Evolutionary conservation across 1,140 invertebrate genomes (phyloP), one percentile per base, ranked within the genome.

Genomic region (Euwallacea similis): DNA sequence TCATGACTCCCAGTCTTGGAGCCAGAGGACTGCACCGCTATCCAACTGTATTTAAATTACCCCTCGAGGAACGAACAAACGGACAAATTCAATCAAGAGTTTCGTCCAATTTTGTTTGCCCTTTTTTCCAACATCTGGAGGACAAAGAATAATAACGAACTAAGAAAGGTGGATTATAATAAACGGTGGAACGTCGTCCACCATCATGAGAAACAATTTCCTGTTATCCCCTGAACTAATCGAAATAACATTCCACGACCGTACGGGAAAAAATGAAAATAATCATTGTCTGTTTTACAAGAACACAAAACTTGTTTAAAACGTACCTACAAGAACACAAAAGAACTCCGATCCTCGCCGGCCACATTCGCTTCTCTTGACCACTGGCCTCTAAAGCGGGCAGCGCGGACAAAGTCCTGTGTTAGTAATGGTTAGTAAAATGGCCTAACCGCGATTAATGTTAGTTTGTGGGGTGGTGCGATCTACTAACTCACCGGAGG

Each of bases 241-340:
- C 55, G 55, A 46, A 63, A 63, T 50, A 50, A 13, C 61, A 63
- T 63, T 47, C 43, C 44, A 16, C 61, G 61, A 33, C 21, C 61
- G 15, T 47, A 15, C 42, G 42, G 47, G 21, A 63, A 63, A 62
- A 63, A 63, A 63, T 63, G 42, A 63, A 63, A 66, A 66, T 66
- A 54, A 55, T 66, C 63, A 54, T 66, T 50, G 46, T 54, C 47
- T 55, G 46, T 46, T 53, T 16, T 55, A 66, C 59, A 63, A 63
- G 67, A 69, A 50, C 21, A 63, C 46, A 62, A 69, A 69, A 69
- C 67, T 69, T 61, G 67, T 69, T 69, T 69, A 61, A 68, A 68
- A 69, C 67, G 47, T 69, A 69, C 67, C 67, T 62, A 69, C 44
- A 42, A 60, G 55, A 69, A 69, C 47, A 69, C 67, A 69, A 69